A percentile compares a stretch with the other conserved stretches of the same genome.
phyloP scores from a whole-genome alignment of 2,888 invertebrate genomes.

The Gastracanthus pulcherrimus region DNA sequence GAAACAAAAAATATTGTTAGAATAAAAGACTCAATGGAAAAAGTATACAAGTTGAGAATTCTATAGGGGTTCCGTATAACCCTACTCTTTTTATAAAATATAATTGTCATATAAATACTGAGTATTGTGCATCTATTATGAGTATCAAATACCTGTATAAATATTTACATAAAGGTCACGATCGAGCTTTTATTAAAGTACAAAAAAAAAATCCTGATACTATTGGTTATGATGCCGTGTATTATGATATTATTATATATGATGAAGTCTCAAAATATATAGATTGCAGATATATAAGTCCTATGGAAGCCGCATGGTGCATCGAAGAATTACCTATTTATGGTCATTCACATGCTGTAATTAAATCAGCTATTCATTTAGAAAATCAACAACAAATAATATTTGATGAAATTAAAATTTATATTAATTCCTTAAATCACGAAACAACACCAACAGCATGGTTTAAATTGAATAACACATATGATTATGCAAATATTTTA shows the following conservation, averaged over 20 bases:
- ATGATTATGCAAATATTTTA: conserved; percentile 14
- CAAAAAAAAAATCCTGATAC: neutral
- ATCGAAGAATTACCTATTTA: conserved; percentile 57
- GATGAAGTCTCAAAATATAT: conserved; percentile 48
- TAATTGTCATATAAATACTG: conserved; percentile 56
- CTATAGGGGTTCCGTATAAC: conserved; percentile 58
- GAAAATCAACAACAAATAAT: conserved; percentile 55
- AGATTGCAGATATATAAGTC: conserved; percentile 54
- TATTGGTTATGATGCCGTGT: neutral
- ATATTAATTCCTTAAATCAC: conserved; percentile 17
- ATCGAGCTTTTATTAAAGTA: conserved; percentile 41
- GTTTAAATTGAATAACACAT: conserved; percentile 47
- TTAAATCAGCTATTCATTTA: conserved; percentile 52
- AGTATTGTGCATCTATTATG: conserved; percentile 57
- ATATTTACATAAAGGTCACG: conserved; percentile 57
- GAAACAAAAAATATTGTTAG: conserved; percentile 23
- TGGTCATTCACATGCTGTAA: conserved; percentile 52
- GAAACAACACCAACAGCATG: conserved; percentile 51
- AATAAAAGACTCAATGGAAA: conserved; percentile 36
- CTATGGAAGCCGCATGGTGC: conserved; percentile 59
- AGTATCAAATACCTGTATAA: conserved; percentile 56
- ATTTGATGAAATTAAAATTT: conserved; percentile 46
- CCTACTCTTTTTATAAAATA: conserved; percentile 46
- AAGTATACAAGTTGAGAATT: conserved; percentile 48
- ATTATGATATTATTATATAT: neutral